These are phyloP conservation scores for Poeciliopsis presidionis DNA, from an alignment of 2,797 vertebrate genomes.

Conservation along the genomic window DNA sequence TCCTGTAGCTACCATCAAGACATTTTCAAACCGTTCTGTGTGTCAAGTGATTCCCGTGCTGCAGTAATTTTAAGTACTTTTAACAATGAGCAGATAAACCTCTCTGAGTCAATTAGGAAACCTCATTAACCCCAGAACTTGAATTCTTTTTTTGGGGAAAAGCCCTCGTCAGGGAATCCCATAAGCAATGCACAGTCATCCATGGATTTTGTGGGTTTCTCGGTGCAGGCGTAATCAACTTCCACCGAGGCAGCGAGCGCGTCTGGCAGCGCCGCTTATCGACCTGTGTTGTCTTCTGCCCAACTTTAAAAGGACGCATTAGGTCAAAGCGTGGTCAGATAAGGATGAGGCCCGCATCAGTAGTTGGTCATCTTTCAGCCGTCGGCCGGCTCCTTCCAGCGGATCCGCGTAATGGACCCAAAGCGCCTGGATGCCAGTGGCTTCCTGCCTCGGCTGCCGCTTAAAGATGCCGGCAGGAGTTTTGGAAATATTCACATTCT, in stretches of 20 bases:
- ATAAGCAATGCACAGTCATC: neutral
- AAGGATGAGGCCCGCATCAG: neutral
- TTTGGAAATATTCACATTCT: neutral
- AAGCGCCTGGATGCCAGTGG: too few species aligned
- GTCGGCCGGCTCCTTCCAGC: neutral
- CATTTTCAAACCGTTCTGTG: neutral
- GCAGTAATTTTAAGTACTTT: neutral
- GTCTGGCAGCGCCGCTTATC: neutral
- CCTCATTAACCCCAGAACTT: neutral
- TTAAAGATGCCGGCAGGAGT: neutral
- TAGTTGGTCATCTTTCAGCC: neutral
- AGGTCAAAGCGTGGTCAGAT: neutral
- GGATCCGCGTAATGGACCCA: neutral
- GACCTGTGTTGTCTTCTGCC: neutral
- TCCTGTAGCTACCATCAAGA: too few species aligned
- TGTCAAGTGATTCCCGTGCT: neutral
- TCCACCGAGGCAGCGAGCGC: neutral
- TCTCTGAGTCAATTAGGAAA: neutral
- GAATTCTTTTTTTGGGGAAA: neutral
- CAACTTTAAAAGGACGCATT: neutral
- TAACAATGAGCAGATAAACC: neutral
- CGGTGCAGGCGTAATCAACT: neutral
- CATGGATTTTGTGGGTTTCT: neutral
- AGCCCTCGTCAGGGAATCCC: neutral
- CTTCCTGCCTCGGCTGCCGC: neutral